Conservation (phyloP, 2,888 invertebrate species). For the Metacarcinus magister region DNA sequence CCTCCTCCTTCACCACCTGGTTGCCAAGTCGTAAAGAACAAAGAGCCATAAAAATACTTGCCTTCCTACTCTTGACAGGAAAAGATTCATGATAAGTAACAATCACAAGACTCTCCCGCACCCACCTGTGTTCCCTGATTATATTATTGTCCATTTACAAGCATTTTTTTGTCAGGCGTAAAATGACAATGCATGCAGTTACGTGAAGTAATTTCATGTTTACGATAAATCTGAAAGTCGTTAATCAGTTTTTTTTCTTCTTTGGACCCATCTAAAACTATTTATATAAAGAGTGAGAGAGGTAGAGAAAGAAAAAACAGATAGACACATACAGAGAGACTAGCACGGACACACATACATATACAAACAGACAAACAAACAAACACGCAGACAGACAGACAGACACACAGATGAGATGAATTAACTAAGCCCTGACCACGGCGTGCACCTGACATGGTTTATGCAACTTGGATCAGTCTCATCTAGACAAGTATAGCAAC, state of each 20-base stretch:
- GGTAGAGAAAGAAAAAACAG: background rate
- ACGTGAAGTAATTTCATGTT: background rate
- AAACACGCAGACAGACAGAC: background rate
- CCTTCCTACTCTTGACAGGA: conserved; percentile 1
- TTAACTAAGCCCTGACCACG: background rate
- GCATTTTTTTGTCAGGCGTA: background rate
- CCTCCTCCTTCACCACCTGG: conserved; percentile 12
- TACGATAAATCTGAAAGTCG: background rate
- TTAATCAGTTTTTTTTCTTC: background rate
- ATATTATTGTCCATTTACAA: background rate
- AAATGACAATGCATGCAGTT: background rate
- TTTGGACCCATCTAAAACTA: background rate
- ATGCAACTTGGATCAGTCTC: background rate
- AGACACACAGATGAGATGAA: background rate
- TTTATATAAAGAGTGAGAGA: background rate
- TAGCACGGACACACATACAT: background rate
- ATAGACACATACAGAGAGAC: background rate
- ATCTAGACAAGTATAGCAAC: background rate
- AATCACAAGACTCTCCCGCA: background rate
- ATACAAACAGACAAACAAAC: background rate
- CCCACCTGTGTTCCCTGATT: background rate
- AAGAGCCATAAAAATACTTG: conserved; percentile 47
- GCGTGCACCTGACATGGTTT: background rate
- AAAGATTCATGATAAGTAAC: conserved; percentile 19
- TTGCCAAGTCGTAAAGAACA: background rate